Percentiles rank a stretch among this genome's conserved stretches.
These are phyloP conservation scores for Pygocentrus nattereri DNA, from an alignment of 2,797 vertebrate genomes.

Conservation along the genomic window DNA sequence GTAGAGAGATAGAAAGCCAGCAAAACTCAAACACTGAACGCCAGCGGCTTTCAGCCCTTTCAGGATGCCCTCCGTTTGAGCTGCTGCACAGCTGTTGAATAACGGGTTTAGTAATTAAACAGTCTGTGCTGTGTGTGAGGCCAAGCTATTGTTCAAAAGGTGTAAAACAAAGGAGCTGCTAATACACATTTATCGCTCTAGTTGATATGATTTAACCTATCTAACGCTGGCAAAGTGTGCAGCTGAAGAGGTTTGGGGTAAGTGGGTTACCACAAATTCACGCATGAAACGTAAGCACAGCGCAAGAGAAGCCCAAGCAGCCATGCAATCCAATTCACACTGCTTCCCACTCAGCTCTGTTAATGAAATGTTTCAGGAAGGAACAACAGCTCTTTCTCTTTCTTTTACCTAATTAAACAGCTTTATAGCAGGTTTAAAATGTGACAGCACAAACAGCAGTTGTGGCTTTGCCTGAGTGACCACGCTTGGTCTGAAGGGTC, in stretches of 20 bases:
- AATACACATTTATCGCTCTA: conserved; percentile 23
- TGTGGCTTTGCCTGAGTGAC: not conserved
- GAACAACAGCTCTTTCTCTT: not conserved
- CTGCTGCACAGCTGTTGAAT: not conserved
- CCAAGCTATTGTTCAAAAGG: conserved; percentile 35
- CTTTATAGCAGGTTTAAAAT: not conserved
- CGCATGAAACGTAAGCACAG: not conserved
- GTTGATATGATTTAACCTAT: not conserved
- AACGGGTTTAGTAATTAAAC: not conserved
- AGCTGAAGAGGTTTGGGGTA: not conserved
- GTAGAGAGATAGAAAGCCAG: not conserved
- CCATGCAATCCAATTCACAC: not conserved
- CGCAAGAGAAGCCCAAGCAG: not conserved
- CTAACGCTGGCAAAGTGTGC: not conserved
- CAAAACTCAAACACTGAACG: not conserved
- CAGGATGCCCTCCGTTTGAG: not conserved
- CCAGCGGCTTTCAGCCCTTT: conserved; percentile 12
- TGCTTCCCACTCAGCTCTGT: not conserved
- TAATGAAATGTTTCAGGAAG: not conserved
- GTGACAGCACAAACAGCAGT: not conserved
- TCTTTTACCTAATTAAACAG: not conserved
- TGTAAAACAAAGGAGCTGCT: conserved; percentile 41
- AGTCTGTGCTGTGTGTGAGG: not conserved
- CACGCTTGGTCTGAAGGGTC: not conserved
- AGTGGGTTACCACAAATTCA: not conserved